Evolutionary conservation across 2,797 vertebrate genomes (phyloP), one percentile per base, ranked within the genome.

Genomic region (Coilia nasus): DNA sequence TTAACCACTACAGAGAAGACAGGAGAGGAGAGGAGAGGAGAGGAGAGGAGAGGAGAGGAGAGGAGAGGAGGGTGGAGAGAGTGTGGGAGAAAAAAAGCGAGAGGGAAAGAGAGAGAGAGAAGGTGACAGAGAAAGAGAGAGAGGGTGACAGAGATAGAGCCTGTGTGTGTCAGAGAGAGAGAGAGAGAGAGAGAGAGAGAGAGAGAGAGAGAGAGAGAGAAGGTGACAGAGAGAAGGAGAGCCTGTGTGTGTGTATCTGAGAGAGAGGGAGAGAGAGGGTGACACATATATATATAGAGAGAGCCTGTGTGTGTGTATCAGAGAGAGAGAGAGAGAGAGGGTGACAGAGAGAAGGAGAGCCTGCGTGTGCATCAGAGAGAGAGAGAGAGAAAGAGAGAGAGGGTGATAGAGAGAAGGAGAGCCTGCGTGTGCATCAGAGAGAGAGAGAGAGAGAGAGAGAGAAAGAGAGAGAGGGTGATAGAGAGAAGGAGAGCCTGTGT

Each of bases 261-360:
- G 50, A 54, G 50, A 54, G 50, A 54, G 50, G 23, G 80, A 50
- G 64, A 60, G 78, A 21, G 62, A 17, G 87, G 17, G 17, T 1
- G 83, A 85, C 85, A 89, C 88, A 88, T 89, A 86, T 91, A 89
- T 88, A 88, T 89, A 86, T 91, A 90, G 86, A 94, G 93, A 95
- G 94, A 94, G 89, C 88, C 25, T 17, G 64, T 31, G 64, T 67
- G 25, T 67, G 62, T 67, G 25, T 67, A 23, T 41, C 35, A 41
- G 62, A 59, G 54, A 50, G 35, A 25, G 81, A 19, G 54, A 56
- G 84, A 81, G 82, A 89, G 59, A 35, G 62, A 71, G 83, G 87
- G 90, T 87, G 83, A 88, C 91, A 88, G 83, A 87, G 89, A 91
- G 90, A 88, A 82, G 19, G 83, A 19, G 67, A 28, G 35, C 35